Base-by-base conservation (phyloP, 2,888 invertebrate genomes). In the Baronia brevicornis region DNA sequence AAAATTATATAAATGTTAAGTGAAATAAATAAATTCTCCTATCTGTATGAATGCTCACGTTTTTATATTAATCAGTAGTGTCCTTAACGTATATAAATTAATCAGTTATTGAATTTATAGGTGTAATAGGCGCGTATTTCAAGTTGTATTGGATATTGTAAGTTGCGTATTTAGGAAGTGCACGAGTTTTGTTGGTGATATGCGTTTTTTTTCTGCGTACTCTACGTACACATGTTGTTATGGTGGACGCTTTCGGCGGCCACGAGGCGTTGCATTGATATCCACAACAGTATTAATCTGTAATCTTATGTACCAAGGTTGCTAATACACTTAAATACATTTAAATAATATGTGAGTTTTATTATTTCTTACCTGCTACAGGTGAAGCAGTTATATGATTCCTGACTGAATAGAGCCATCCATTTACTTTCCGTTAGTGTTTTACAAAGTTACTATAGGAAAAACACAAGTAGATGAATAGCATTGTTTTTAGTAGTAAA, bases 221-320 rank as follows among this genome's bases (percentile, higher is more conserved):
- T 59, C 46, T 51, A 48, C 54, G 58, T 35, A 69, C 70, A 67
- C 63, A 64, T 51, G 61, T 68, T 67, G 68, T 67, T 68, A 67
- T 60, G 64, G 59, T 70, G 69, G 66, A 60, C 53, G 56, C 46
- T 52, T 39, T 39, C 38, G 29, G 21, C 46, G 44, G 51, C 51
- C 55, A 59, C 57, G 57, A 57, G 64, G 54, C 61, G 61, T 63
- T 58, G 42, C 44, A 53, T 42, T 52, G 61, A 62, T 75, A 72
- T 60, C 68, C 70, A 72, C 65, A 54, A 63, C 84, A 84, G 82
- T 84, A 84, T 84, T 84, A 82, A 63, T 68, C 79, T 75, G 71
- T 82, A 80, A 82, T 78, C 71, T 79, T 69, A 77, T 82, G 84
- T 84, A 84, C 84, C 82, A 80, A 82, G 72, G 79, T 84, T 82